phyloP scores from a whole-genome alignment of 2,113 vertebrate genomes.

The Natator depressus region DNA sequence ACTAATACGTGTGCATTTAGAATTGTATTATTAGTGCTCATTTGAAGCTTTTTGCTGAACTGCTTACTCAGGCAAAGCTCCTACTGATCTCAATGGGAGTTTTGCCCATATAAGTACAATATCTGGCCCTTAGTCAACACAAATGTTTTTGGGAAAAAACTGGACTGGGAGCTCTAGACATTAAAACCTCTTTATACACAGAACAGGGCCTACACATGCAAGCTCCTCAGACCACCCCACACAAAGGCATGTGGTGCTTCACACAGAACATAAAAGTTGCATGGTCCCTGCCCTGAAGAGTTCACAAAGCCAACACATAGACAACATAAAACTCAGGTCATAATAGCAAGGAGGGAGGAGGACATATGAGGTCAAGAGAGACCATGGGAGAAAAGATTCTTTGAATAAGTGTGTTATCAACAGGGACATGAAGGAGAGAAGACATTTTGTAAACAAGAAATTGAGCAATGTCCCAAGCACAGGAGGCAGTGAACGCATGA shows the following conservation, averaged over 20 bases:
- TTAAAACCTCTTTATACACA: background rate
- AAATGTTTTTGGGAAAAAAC: background rate
- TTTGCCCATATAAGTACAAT: background rate
- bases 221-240: background rate
- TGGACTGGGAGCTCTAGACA: background rate
- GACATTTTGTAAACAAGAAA: background rate
- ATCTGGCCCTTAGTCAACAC: background rate
- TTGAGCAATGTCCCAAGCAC: background rate
- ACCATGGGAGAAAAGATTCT: background rate
- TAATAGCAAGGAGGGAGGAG: background rate
- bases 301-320: background rate
- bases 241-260: background rate
- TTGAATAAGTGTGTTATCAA: background rate
- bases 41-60: background rate
- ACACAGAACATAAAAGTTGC: background rate
- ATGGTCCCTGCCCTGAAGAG: background rate
- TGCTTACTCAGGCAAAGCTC: background rate
- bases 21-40: background rate
- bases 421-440: background rate
- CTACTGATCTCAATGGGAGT: background rate
- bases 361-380: background rate
- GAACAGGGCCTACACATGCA: background rate
- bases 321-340: background rate
- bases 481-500: background rate
- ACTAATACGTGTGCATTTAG: background rate